Percentiles rank a stretch among this genome's conserved stretches.
These are phyloP conservation scores for Acestrorhynchus altus DNA, from an alignment of 2,797 vertebrate genomes.

Conservation along the genomic window DNA sequence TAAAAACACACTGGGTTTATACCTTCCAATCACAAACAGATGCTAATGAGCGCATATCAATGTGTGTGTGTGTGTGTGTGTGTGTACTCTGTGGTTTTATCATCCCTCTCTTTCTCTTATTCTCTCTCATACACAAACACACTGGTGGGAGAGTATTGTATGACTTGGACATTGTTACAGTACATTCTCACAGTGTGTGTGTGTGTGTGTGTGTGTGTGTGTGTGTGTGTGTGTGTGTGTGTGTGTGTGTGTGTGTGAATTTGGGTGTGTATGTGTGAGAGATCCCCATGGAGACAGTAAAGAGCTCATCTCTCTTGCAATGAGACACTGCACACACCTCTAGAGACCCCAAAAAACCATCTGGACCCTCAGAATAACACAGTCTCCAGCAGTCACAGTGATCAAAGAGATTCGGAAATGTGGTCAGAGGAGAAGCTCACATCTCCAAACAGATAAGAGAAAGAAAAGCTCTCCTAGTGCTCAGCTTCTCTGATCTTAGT, in stretches of 20 bases:
- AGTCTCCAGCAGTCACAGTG: conserved; percentile 11
- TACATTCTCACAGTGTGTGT: conserved; percentile 11
- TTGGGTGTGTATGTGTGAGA: background rate
- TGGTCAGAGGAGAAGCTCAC: background rate
- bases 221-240: background rate
- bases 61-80: conserved; percentile 33
- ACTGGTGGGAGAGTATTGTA: conserved; percentile 22
- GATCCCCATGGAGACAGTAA: conserved; percentile 46
- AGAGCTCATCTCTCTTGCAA: conserved; percentile 62
- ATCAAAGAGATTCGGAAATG: conserved; percentile 18
- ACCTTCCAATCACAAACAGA: conserved; percentile 29
- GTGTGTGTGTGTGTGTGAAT: background rate
- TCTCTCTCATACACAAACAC: background rate
- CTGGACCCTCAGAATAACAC: conserved; percentile 50
- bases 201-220: background rate
- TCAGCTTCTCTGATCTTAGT: no score
- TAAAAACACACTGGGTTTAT: conserved; percentile 26
- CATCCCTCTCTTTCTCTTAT: background rate
- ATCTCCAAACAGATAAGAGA: background rate
- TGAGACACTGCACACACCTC: conserved; percentile 55
- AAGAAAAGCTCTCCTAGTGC: no score
- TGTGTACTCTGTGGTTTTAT: background rate
- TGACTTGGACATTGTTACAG: conserved; percentile 34
- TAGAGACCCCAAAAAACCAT: conserved; percentile 53
- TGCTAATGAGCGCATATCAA: conserved; percentile 27